phyloP scores from a whole-genome alignment of 2,797 vertebrate species.

The Megaceryle alcyon region DNA sequence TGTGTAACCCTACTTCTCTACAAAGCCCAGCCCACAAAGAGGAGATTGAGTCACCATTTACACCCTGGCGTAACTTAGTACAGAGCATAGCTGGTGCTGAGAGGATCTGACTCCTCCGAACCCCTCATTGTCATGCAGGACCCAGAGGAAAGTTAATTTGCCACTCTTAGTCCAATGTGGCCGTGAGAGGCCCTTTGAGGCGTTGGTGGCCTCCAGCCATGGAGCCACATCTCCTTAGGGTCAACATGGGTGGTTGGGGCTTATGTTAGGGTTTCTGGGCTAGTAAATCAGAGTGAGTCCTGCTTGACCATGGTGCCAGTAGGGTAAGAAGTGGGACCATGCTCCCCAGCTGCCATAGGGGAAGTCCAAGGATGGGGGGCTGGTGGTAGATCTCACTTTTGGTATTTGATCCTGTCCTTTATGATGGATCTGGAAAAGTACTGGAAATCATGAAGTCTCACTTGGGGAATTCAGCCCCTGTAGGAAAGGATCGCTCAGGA shows the following conservation, averaged over 20 bases:
- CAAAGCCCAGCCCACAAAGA: not conserved
- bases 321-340: not conserved
- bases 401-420: not conserved
- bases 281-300: not conserved
- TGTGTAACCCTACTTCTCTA: accelerated
- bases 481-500: not conserved
- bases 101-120: not conserved
- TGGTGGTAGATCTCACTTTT: not conserved
- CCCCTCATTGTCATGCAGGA: accelerated
- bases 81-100: accelerated
- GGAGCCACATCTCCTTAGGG: not conserved
- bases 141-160: not conserved
- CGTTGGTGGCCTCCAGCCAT: not conserved
- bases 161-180: accelerated
- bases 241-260: not conserved
- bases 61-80: not conserved
- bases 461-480: not conserved
- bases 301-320: accelerated
- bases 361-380: not conserved
- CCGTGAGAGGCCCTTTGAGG: accelerated
- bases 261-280: not conserved
- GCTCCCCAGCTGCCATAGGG: not conserved
- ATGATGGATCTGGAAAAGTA: not conserved
- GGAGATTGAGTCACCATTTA: not conserved
- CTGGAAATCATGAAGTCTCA: not conserved